A percentile compares a stretch with the other conserved stretches of the same genome.
Evolutionary conservation across 2,888 invertebrate genomes (phyloP).

Genomic region (Apeira syringaria): DNA sequence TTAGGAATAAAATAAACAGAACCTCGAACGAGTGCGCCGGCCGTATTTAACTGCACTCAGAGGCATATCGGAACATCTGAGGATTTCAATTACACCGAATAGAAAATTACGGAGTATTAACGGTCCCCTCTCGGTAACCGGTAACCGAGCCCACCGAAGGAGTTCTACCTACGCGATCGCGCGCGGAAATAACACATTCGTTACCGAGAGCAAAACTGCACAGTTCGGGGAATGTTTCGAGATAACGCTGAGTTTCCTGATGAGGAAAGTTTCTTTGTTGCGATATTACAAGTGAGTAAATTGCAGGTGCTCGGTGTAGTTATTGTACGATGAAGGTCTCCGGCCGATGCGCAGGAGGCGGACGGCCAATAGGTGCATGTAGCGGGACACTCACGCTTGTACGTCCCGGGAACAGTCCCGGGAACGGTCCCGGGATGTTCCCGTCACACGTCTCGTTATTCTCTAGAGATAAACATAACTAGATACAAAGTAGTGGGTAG

Average conservation of each 20-base stretch:
- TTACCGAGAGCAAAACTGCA: slow-evolving; percentile 20
- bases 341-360: slow-evolving; percentile 42
- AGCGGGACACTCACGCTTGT: slow-evolving; percentile 56
- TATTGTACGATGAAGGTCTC: slow-evolving; percentile 54
- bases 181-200: slow-evolving; percentile 25
- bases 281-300: slow-evolving; percentile 39
- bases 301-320: slow-evolving; percentile 50
- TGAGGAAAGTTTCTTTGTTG: slow-evolving; percentile 26
- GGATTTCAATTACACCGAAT: slow-evolving; percentile 57
- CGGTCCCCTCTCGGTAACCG: slow-evolving; percentile 55
- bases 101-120: slow-evolving; percentile 60
- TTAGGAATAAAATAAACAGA: slow-evolving; percentile 22
- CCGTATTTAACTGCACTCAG: slow-evolving; percentile 47
- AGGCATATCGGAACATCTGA: slow-evolving; percentile 47
- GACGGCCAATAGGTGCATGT: slow-evolving; percentile 50
- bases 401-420: too few relatives aligned
- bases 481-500: slow-evolving; percentile 24
- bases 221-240: slow-evolving; percentile 17
- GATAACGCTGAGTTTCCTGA: slow-evolving; percentile 19
- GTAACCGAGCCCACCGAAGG: slow-evolving; percentile 57
- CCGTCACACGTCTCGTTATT: slow-evolving; percentile 41
- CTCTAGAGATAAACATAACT: slow-evolving; percentile 30
- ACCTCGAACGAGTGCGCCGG: slow-evolving; percentile 35
- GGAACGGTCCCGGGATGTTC: too few relatives aligned
- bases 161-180: slow-evolving; percentile 10